Evolutionary conservation across 2,888 invertebrate genomes (phyloP), one percentile per base, ranked within the genome.

Genomic region (Lathronympha strigana): DNA sequence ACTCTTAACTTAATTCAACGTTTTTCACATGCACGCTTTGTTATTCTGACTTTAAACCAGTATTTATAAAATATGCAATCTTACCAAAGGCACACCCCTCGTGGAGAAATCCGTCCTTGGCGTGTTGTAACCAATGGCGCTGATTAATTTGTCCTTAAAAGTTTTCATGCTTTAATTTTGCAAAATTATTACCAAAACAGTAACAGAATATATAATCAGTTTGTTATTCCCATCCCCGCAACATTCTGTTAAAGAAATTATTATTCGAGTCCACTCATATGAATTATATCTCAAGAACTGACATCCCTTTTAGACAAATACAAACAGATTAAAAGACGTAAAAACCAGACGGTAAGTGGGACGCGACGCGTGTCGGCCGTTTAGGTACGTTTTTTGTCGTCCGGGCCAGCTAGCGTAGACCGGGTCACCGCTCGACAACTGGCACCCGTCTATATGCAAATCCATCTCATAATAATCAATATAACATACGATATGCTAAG

Each of bases 261-360:
- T n/a, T n/a, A n/a, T n/a, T n/a, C n/a, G n/a, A n/a, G n/a, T 17
- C 19, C 13, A 23, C 23, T 23, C 5, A 23, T 19, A 21, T 43
- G 11, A 21, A 43, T 43, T 43, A 43, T 43, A 43, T 43, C 11
- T 9, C 1, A 17, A 17, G 19, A 43, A 11, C 19, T 19, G 0
- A 13, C 17, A 19, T 4, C 43, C 19, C 43, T 43, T 53, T 53
- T 17, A 25, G 17, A 55, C 17, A 11, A 17, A 25, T 28, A 17
- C 28, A 17, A n/a, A 17, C 28, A 13, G 17, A 72, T 78, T 43
- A 67, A 62, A 72, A 85, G 83, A 83, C 79, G 81, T 81, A 82
- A 82, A 88, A 88, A 84, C 81, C 84, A 82, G 83, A 82, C 81
- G 69, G 69, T 70, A 84, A 81, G 72, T 84, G 77, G 84, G 77